phyloP scores from a whole-genome alignment of 2,888 invertebrate genomes.

The Mythimna loreyi region DNA sequence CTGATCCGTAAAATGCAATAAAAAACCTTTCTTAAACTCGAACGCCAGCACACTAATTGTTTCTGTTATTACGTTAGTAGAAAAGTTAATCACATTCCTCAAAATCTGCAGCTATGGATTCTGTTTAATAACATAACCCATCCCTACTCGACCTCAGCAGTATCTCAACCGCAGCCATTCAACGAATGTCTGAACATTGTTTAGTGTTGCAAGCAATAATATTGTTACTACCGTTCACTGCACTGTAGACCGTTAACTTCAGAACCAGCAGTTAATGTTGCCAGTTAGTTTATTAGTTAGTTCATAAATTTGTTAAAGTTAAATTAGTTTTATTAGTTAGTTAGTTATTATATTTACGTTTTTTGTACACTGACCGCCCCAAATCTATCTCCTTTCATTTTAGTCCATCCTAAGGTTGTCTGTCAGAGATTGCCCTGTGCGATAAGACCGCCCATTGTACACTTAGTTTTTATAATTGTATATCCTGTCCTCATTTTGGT shows the following conservation, averaged over 20 bases:
- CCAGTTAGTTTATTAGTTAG: not conserved
- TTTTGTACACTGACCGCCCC: too few relatives aligned
- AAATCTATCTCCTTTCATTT: too few relatives aligned
- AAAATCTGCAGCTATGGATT: not conserved
- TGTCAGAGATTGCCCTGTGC: too few relatives aligned
- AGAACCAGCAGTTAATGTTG: constrained; percentile 6
- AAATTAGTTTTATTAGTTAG: not conserved
- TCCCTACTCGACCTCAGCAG: not conserved
- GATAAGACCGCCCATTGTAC: too few relatives aligned
- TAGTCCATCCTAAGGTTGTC: too few relatives aligned
- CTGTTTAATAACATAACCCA: not conserved
- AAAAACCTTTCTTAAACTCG: too few relatives aligned
- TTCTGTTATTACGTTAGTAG: too few relatives aligned
- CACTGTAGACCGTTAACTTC: constrained; percentile 18
- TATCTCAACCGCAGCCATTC: not conserved
- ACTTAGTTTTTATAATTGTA: too few relatives aligned
- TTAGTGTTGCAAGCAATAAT: constrained; percentile 14
- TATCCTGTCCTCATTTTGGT: too few relatives aligned
- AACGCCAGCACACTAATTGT: too few relatives aligned
- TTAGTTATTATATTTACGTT: too few relatives aligned
- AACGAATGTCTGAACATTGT: constrained; percentile 6
- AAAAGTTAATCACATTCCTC: not conserved
- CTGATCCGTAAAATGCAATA: too few relatives aligned
- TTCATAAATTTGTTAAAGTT: not conserved
- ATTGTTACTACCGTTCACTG: constrained; percentile 28